phyloP scores from a whole-genome alignment of 2,113 vertebrate genomes.

The Rhinolophus sinicus region DNA sequence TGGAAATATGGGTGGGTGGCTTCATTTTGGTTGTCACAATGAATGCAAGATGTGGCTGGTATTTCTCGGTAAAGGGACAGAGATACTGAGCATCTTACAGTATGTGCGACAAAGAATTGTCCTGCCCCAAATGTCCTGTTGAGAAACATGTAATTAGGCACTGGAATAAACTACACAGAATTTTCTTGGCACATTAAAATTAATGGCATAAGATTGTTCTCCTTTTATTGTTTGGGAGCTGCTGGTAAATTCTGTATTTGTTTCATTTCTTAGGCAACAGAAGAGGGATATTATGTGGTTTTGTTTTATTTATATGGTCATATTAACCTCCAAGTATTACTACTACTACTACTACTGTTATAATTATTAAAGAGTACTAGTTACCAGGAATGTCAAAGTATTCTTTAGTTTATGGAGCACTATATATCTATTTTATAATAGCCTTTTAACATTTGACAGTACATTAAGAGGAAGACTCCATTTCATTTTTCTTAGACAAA shows the following conservation, averaged over 20 bases:
- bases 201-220: not conserved
- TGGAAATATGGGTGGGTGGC: not conserved
- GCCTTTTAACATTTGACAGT: not conserved
- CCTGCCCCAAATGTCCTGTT: not conserved
- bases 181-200: slow-evolving; percentile 7
- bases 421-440: not conserved
- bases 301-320: not conserved
- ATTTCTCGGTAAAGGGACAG: not conserved
- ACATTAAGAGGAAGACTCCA: not conserved
- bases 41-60: not conserved
- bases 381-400: not conserved
- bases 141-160: not conserved
- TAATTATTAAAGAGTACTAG: not conserved
- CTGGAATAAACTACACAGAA: not conserved
- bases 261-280: not conserved
- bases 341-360: not conserved
- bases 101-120: not conserved
- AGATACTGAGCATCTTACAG: not conserved
- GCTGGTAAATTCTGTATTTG: not conserved
- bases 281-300: not conserved
- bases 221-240: not conserved
- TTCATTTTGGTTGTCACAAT: not conserved
- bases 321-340: not conserved
- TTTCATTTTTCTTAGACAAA: slow-evolving; percentile 5
- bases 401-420: not conserved